Percentiles rank a stretch among this genome's conserved stretches.
These are phyloP conservation scores for Antrozous pallidus DNA, from an alignment of 2,797 vertebrate species.

Conservation along the genomic window DNA sequence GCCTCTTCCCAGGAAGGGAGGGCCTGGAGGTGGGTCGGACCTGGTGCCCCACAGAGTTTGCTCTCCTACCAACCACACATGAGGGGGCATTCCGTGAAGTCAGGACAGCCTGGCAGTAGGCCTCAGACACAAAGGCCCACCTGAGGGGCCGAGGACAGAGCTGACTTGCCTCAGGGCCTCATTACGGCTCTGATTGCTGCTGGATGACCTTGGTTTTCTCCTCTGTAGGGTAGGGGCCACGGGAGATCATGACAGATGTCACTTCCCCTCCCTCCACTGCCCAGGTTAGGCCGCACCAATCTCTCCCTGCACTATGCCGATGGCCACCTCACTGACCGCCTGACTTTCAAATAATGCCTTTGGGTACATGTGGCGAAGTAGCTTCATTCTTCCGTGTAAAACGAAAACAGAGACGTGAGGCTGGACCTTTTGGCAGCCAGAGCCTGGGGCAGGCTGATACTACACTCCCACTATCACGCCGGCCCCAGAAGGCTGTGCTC, in stretches of 20 bases:
- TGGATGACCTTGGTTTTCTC: background rate
- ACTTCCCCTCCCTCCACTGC: background rate
- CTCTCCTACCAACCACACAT: background rate
- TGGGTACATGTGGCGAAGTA: background rate
- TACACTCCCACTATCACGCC: no score
- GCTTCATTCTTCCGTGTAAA: background rate
- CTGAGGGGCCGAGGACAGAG: background rate
- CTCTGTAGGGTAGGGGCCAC: background rate
- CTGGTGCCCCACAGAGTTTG: background rate
- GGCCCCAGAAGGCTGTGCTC: background rate
- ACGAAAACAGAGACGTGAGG: background rate
- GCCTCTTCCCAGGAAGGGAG: constrained; percentile 1
- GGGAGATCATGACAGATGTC: background rate
- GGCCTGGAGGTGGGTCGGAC: background rate
- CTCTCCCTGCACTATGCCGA: background rate
- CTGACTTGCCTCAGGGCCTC: background rate
- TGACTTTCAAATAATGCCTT: background rate
- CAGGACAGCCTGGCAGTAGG: background rate
- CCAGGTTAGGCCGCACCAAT: background rate
- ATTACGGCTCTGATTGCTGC: background rate
- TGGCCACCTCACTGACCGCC: background rate
- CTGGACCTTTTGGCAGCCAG: background rate
- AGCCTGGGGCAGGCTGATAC: background rate
- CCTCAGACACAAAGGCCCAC: background rate
- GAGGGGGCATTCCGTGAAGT: background rate